These are phyloP conservation scores for Channa maculata DNA, from an alignment of 2,113 vertebrate genomes.

Conservation along the genomic window DNA sequence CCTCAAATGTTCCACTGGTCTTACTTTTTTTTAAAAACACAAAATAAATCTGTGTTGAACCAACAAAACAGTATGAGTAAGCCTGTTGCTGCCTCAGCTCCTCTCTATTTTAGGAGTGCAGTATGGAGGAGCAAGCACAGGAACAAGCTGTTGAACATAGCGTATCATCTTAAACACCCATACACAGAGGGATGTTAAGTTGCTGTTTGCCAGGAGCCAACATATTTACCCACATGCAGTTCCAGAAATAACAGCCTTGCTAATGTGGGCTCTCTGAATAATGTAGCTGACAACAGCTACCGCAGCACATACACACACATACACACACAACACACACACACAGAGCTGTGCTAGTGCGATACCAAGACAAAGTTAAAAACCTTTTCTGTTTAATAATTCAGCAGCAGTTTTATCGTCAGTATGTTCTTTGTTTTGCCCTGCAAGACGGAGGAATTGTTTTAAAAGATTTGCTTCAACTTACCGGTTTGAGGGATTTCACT, in stretches of 20 bases:
- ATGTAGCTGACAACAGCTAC: slow-evolving; percentile 49
- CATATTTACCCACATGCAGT: slow-evolving; percentile 63
- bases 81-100: slow-evolving; percentile 54
- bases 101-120: slow-evolving; percentile 55
- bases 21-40: slow-evolving; percentile 4
- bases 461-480: slow-evolving; percentile 81
- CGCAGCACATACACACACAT: not conserved
- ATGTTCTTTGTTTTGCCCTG: not conserved
- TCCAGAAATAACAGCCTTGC: slow-evolving; percentile 63
- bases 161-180: slow-evolving; percentile 61
- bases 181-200: slow-evolving; percentile 55
- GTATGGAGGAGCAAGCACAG: slow-evolving; percentile 44
- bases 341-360: slow-evolving; percentile 27
- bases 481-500: slow-evolving; percentile 93
- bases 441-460: not conserved
- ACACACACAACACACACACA: not conserved
- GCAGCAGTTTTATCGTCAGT: slow-evolving; percentile 10
- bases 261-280: slow-evolving; percentile 65
- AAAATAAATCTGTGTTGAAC: slow-evolving; percentile 14
- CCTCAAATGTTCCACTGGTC: not conserved
- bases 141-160: slow-evolving; percentile 67
- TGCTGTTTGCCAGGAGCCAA: slow-evolving; percentile 62
- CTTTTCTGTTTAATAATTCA: slow-evolving; percentile 53
- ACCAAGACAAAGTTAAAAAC: slow-evolving; percentile 34
- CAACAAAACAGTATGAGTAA: slow-evolving; percentile 46